phyloP scores from a whole-genome alignment of 1,140 invertebrate genomes.

The Drosophila ogumai region DNA sequence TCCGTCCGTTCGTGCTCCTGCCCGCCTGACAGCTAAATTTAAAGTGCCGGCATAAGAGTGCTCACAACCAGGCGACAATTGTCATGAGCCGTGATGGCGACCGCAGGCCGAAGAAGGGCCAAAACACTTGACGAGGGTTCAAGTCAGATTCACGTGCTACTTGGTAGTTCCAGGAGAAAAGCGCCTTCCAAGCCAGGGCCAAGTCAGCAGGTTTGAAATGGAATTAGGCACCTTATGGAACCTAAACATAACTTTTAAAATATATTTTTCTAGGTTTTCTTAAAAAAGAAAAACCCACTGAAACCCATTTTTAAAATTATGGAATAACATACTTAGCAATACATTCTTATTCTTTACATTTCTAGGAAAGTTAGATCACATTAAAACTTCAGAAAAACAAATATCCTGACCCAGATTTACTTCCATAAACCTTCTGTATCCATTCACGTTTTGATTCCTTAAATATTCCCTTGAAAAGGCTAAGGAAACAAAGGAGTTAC shows the following conservation, averaged over 20 bases:
- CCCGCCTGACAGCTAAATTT: constrained; percentile 36
- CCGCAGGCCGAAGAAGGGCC: constrained; percentile 26
- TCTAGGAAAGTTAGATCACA: background rate
- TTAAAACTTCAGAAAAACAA: background rate
- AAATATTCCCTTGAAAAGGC: constrained; percentile 2
- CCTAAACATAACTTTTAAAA: background rate
- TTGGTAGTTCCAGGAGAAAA: constrained; percentile 19
- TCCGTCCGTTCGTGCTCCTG: constrained; percentile 2
- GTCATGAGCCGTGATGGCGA: constrained; percentile 42
- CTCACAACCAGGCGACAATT: constrained; percentile 54
- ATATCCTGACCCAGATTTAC: background rate
- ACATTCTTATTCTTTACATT: background rate
- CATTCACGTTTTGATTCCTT: background rate
- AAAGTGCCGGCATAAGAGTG: constrained; percentile 33
- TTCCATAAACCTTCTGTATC: background rate
- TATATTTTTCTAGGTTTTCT: background rate
- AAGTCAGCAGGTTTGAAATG: background rate
- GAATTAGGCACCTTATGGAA: background rate
- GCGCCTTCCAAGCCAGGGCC: constrained; percentile 9
- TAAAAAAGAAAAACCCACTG: too few species aligned
- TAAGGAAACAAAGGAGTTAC: constrained; percentile 8
- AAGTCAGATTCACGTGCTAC: constrained; percentile 20
- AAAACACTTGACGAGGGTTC: constrained; percentile 64
- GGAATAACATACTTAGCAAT: too few species aligned
- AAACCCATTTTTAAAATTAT: too few species aligned